Percentiles rank a stretch among this genome's conserved stretches.
These are phyloP conservation scores for Hafferia zeledoni DNA, from an alignment of 2,797 vertebrate species.

Conservation along the genomic window DNA sequence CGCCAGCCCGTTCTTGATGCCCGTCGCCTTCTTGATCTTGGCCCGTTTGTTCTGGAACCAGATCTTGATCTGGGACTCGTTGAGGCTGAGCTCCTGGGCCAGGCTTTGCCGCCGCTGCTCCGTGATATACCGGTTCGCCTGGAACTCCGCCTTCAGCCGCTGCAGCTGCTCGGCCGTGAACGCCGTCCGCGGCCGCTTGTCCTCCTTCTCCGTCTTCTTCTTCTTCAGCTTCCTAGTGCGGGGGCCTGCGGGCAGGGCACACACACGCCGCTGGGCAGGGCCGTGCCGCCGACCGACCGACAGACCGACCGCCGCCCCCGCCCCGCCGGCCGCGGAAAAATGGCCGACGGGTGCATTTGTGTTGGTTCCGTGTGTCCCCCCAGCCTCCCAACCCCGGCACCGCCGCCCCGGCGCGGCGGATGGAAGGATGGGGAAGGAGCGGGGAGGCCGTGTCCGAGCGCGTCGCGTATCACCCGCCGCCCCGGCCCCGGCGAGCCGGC, in stretches of 20 bases:
- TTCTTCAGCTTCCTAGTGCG: slow-evolving; percentile 97
- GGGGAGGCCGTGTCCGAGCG: background rate
- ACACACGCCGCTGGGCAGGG: slow-evolving; percentile 54
- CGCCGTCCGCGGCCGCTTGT: slow-evolving; percentile 94
- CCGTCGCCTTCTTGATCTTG: slow-evolving; percentile 95
- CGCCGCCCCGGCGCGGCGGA: background rate
- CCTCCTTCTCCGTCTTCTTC: slow-evolving; percentile 96
- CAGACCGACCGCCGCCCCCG: background rate
- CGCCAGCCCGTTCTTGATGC: slow-evolving; percentile 94
- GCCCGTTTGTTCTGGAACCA: slow-evolving; percentile 98
- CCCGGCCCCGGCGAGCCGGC: background rate
- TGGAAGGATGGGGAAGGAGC: slow-evolving; percentile 3
- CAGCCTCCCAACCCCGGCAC: background rate
- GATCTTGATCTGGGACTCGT: slow-evolving; percentile 98
- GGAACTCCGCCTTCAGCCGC: slow-evolving; percentile 95
- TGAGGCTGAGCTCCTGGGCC: slow-evolving; percentile 95
- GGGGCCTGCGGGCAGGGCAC: slow-evolving; percentile 83
- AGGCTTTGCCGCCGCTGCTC: slow-evolving; percentile 94
- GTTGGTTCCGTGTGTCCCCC: background rate
- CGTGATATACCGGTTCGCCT: slow-evolving; percentile 97
- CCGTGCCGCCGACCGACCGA: slow-evolving; percentile 27
- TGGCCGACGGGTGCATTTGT: slow-evolving; percentile 25
- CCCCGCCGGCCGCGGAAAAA: slow-evolving; percentile 6
- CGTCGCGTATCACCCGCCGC: background rate
- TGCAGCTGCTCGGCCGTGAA: slow-evolving; percentile 98